Evolutionary conservation across 2,797 vertebrate genomes (phyloP).

Genomic region (Chloroceryle amazona): DNA sequence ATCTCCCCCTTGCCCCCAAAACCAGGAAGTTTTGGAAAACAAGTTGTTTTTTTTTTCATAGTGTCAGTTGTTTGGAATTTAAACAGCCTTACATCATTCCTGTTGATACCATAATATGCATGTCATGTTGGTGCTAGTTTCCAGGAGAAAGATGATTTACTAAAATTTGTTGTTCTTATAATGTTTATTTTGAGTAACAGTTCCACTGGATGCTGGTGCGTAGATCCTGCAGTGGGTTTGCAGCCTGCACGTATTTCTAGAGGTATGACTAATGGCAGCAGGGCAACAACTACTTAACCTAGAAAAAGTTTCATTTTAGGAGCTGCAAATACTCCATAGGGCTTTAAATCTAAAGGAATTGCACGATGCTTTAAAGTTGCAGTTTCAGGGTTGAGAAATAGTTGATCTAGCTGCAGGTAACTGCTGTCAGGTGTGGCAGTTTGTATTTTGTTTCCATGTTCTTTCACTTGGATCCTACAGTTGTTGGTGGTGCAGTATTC

Average conservation of each 20-base stretch:
- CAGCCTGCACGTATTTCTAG: background rate
- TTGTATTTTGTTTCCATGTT: background rate
- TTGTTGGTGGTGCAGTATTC: background rate
- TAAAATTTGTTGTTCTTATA: background rate
- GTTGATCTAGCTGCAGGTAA: background rate
- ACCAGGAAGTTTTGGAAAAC: background rate
- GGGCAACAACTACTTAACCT: background rate
- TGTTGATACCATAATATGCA: background rate
- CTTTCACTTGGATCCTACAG: background rate
- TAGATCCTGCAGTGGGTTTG: background rate
- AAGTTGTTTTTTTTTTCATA: background rate
- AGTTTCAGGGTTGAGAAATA: background rate
- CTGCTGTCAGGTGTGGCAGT: background rate
- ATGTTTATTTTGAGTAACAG: conserved; percentile 18
- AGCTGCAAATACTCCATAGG: background rate
- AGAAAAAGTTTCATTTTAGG: background rate
- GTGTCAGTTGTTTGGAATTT: background rate
- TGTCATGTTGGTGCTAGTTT: background rate
- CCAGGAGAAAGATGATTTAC: background rate
- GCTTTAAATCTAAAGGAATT: background rate
- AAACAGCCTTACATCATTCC: background rate
- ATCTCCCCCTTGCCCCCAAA: background rate
- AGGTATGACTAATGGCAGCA: background rate
- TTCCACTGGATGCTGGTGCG: background rate
- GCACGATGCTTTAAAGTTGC: background rate